Base-by-base conservation (phyloP, 1,140 invertebrate genomes). In the Bombus consobrinus region DNA sequence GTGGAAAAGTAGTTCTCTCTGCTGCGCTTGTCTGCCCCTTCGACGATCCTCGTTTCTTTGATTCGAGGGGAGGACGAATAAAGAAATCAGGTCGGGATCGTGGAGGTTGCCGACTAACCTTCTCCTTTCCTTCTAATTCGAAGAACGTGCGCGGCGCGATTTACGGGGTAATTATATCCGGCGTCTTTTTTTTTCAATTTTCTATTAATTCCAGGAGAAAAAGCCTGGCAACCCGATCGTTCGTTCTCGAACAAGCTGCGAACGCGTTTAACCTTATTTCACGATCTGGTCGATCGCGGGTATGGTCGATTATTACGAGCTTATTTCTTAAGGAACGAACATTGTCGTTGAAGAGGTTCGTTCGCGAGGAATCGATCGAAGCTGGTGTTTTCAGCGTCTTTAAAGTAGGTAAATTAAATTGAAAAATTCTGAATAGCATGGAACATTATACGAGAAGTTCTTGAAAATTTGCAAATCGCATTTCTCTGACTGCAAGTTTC, bases 1-100 rank as follows among this genome's bases (percentile, higher is more conserved):
- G 64, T 77, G 73, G 62, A 76, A 83, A 83, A 76, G 73, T 68
- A 83, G 81, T 83, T 83, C 53, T 76, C 81, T 37, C 34, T n/a
- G 5, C 47, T 74, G 47, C 62, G 12, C n/a, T 32, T 32, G n/a
- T 53, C 34, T 18, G 18, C 41, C n/a, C 41, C n/a, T 32, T 53
- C 41, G 41, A 25, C 41, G 75, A 64, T 79, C 25, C 47, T n/a
- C 68, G 34, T 72, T 57, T 39, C 34, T 72, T 34, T 41, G 43
- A 41, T 41, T 71, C 34, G 71, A 32, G 15, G 15, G 81, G 64
- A 39, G 81, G 37, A 75, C 32, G 68, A 39, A 73, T 73, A 73
- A 73, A 81, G 69, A 34, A 81, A 82, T 82, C 71, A 64, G 81
- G 71, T 82, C 81, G 81, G 59, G 25, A 34, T 80, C 78, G 32